Conservation (phyloP, 1,140 invertebrate genomes). For the Aphelinus atriplicis region DNA sequence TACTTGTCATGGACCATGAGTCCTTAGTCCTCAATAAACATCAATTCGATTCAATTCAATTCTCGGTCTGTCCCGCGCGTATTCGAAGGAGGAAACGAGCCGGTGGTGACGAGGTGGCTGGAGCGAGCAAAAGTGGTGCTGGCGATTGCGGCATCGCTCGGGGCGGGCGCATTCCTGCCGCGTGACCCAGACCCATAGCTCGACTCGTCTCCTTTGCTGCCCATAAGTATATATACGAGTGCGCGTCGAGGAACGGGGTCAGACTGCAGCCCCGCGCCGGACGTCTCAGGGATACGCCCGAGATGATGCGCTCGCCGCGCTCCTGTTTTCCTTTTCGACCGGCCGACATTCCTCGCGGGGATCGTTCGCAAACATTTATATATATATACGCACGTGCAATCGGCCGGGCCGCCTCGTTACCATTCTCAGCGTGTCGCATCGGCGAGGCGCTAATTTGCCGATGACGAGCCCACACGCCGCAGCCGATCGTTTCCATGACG, state of each 20-base stretch:
- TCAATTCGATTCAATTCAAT: no score
- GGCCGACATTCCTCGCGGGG: no score
- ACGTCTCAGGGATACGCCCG: conserved; percentile 26
- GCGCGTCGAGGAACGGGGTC: background rate
- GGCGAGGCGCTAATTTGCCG: background rate
- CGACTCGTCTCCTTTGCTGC: no score
- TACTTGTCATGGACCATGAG: no score
- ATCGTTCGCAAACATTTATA: no score
- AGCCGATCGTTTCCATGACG: no score
- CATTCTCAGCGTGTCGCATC: conserved; percentile 19
- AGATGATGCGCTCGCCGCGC: background rate
- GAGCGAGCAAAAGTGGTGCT: conserved; percentile 26
- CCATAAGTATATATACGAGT: no score
- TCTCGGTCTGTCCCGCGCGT: conserved; percentile 29
- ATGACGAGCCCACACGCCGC: no score
- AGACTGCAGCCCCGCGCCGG: background rate
- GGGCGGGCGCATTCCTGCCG: conserved; percentile 12
- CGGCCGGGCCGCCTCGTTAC: conserved; percentile 6
- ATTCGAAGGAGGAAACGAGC: conserved; percentile 35
- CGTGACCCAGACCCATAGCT: conserved; percentile 29
- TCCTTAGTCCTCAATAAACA: no score
- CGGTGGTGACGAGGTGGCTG: background rate
- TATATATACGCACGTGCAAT: background rate
- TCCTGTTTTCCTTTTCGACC: background rate
- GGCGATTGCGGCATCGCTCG: conserved; percentile 17